Conservation (phyloP, 2,113 vertebrate species). For the Albula goreensis region DNA sequence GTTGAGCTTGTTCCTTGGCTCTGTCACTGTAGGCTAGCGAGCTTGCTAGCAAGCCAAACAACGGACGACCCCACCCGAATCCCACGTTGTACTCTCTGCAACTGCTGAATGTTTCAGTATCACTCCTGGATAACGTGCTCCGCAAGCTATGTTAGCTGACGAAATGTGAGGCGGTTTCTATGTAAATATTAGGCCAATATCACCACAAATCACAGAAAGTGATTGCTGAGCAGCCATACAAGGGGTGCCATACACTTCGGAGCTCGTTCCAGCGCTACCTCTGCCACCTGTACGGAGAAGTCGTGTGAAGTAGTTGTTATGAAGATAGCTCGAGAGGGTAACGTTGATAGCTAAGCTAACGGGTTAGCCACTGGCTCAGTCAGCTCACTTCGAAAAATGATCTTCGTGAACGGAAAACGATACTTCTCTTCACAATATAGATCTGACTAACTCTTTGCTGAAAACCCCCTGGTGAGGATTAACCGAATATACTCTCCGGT, state of each 20-base stretch:
- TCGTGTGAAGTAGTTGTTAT: background rate
- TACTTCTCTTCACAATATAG: background rate
- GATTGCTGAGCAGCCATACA: background rate
- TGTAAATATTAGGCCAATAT: background rate
- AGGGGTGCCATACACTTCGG: background rate
- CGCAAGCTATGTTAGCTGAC: background rate
- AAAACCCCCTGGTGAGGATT: background rate
- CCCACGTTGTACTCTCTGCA: background rate
- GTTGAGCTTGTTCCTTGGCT: background rate
- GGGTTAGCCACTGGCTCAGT: background rate
- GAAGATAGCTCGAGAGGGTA: background rate
- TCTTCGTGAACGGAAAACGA: background rate
- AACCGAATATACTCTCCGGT: background rate
- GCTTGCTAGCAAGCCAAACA: background rate
- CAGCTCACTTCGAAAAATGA: background rate
- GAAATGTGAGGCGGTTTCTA: too few species aligned
- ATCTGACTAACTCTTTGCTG: background rate
- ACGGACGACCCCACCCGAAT: conserved; percentile 21
- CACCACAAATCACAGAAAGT: background rate
- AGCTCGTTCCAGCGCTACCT: background rate
- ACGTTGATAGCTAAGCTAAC: background rate
- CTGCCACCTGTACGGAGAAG: background rate
- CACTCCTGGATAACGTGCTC: background rate
- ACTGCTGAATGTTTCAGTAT: background rate
- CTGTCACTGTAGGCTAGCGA: background rate